Conservation (phyloP, 2,797 vertebrate genomes). For the Ambastaia sidthimunki region DNA sequence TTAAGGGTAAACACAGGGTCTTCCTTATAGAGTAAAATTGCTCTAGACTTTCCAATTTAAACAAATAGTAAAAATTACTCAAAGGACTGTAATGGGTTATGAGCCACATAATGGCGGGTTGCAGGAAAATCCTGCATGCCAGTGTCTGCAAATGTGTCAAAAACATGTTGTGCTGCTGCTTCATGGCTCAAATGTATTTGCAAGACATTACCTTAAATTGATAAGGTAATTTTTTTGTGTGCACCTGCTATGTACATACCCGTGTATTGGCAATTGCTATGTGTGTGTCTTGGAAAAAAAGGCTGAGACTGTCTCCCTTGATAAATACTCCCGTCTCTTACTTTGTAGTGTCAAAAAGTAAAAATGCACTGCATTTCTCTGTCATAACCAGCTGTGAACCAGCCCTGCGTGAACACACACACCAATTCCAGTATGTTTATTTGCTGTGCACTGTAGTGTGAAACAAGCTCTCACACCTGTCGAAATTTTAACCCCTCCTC, state of each 20-base stretch:
- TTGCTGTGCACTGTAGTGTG: constrained; percentile 69
- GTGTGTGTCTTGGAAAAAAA: constrained; percentile 16
- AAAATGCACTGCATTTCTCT: constrained; percentile 45
- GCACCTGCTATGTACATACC: constrained; percentile 12
- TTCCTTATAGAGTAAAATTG: no score
- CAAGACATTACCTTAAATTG: neutral
- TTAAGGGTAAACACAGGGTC: no score
- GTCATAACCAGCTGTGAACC: constrained; percentile 47
- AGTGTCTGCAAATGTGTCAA: neutral
- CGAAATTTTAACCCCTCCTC: constrained; percentile 49
- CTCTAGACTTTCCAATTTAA: neutral
- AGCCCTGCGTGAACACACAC: constrained; percentile 30
- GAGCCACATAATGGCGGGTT: neutral
- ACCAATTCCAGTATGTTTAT: constrained; percentile 61
- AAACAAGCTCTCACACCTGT: constrained; percentile 72
- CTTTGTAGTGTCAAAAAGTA: constrained; percentile 40
- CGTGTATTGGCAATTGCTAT: constrained; percentile 43
- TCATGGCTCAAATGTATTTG: neutral
- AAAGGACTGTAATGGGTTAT: neutral
- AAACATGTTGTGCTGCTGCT: neutral
- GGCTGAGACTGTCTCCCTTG: constrained; percentile 33
- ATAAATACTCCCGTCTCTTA: constrained; percentile 39
- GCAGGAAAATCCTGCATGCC: neutral
- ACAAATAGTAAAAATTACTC: neutral
- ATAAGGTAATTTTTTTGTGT: constrained; percentile 35